phyloP scores from a whole-genome alignment of 2,113 vertebrate genomes.

The Lasiurus borealis region DNA sequence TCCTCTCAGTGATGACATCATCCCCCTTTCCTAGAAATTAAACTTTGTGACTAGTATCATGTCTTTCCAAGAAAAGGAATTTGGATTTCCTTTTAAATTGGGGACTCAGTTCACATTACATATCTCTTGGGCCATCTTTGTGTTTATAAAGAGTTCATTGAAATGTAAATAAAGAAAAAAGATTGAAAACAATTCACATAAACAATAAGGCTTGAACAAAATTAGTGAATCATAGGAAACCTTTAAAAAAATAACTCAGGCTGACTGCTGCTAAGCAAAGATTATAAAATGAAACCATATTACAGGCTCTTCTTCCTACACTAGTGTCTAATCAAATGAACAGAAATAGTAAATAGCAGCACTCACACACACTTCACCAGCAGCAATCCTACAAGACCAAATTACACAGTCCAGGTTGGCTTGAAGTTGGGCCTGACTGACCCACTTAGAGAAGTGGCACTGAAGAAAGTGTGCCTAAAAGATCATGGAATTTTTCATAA shows the following conservation, averaged over 20 bases:
- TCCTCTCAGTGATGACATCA: not conserved
- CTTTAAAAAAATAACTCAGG: not conserved
- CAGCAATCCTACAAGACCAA: not conserved
- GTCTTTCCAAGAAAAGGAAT: constrained; percentile 45
- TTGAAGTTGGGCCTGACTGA: not conserved
- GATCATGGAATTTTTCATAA: not conserved
- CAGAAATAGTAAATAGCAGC: not conserved
- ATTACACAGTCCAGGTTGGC: too few relatives aligned
- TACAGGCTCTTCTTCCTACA: not conserved
- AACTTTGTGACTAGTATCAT: not conserved
- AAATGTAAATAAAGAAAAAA: not conserved
- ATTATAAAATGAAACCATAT: constrained; percentile 47
- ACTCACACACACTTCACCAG: too few relatives aligned
- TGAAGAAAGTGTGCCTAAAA: not conserved
- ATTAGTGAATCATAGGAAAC: constrained; percentile 13
- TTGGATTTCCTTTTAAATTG: constrained; percentile 50
- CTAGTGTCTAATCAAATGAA: not conserved
- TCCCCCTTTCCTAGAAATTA: constrained; percentile 21
- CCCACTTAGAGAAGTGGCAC: not conserved
- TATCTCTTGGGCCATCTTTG: not conserved
- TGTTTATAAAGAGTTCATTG: not conserved
- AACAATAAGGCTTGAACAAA: not conserved
- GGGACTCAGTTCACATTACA: not conserved
- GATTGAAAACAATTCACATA: constrained; percentile 3
- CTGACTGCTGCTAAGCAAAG: not conserved